Base-by-base conservation (phyloP, 2,797 vertebrate genomes). In the Crax fasciolata region DNA sequence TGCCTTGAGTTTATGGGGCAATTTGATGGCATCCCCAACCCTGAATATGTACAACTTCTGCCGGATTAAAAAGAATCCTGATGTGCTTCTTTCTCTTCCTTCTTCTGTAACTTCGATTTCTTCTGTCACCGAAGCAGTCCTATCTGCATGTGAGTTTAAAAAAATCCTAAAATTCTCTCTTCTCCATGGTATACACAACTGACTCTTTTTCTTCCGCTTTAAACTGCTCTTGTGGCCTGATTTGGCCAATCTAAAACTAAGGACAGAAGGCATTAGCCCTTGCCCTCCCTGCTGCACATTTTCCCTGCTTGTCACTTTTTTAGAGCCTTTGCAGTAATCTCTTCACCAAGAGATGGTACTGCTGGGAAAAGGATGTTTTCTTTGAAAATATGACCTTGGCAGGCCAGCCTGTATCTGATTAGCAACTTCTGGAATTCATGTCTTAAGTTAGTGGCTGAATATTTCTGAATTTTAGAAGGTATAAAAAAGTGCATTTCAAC, bases 171-270 rank as follows among this genome's bases (percentile, higher is more conserved):
- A 77, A 20, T 38, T 3, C 13, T 20, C 9, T 54, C 6, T 83
- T 73, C 30, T 61, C 46, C 11, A 5, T 0, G 0, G 27, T 10
- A 46, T 7, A 27, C 12, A 1, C 7, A 27, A 18, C 6, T 30
- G 11, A 21, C 5, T n/a, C 7, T 46, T 30, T 19, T 1, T 3
- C 7, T 61, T n/a, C 7, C 2, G 14, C 16, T 61, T 62, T 30
- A 41, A 43, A n/a, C 41, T 21, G 18, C 21, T 48, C n/a, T 72
- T 63, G 10, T 59, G 51, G 19, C 27, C 19, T 51, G 25, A 39
- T 65, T 28, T 74, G 55, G 7, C 13, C 27, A 44, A 28, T 35
- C 23, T 35, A 41, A 84, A 83, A 62, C 27, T 35, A 43, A 2
- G 5, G 24, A 70, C 38, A 79, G 16, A 55, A 74, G 14, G 52